A percentile compares a stretch with the other conserved stretches of the same genome.
phyloP scores from a whole-genome alignment of 2,113 vertebrate species.

The Oxygymnocypris stewartii region DNA sequence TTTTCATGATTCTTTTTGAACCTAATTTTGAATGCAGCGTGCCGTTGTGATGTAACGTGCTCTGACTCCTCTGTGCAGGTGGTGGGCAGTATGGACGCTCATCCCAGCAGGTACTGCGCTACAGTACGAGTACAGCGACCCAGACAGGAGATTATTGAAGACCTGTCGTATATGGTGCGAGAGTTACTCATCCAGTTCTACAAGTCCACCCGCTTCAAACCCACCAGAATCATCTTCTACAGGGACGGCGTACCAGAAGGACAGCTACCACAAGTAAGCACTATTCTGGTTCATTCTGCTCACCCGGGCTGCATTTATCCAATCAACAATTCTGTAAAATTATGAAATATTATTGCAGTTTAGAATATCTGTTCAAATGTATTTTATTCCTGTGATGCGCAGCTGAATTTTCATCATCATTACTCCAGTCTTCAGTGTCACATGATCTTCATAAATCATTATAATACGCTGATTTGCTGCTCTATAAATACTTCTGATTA shows the following conservation, averaged over 20 bases:
- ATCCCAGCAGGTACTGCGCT: constrained; percentile 97
- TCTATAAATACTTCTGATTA: neutral
- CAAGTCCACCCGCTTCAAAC: constrained; percentile 98
- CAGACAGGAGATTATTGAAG: constrained; percentile 97
- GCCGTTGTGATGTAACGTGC: neutral
- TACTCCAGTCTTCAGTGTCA: neutral
- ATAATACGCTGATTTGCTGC: neutral
- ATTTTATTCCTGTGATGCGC: neutral
- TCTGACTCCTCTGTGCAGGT: constrained; percentile 76
- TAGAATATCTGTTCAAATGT: neutral
- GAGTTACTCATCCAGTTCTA: constrained; percentile 99
- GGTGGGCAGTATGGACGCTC: constrained; percentile 98
- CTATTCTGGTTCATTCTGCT: neutral
- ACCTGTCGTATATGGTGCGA: constrained; percentile 97
- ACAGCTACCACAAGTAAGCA: constrained; percentile 90
- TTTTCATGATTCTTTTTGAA: neutral
- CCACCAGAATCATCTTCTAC: constrained; percentile 99
- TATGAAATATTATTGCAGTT: neutral
- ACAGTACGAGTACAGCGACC: constrained; percentile 97
- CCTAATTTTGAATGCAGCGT: neutral
- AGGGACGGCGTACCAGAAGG: constrained; percentile 96
- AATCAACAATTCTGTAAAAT: neutral
- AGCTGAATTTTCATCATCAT: neutral
- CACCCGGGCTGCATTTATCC: neutral
- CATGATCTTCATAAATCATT: neutral